Conservation (phyloP, 2,113 vertebrate genomes). For the Oceanodroma tethys region DNA sequence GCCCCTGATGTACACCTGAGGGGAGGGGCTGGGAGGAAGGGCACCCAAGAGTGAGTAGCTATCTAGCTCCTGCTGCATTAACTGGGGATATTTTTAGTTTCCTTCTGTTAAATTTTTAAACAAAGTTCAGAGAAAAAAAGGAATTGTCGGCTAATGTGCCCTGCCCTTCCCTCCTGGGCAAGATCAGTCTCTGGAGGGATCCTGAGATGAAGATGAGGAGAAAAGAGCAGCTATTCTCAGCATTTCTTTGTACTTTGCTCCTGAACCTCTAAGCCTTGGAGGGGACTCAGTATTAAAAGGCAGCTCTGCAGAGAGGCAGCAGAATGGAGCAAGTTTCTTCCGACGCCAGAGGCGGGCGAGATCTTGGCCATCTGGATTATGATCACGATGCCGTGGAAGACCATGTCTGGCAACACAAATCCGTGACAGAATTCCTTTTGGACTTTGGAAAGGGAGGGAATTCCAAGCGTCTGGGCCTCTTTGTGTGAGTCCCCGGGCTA, state of each 20-base stretch:
- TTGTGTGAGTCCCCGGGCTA: not conserved
- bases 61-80: slow-evolving; percentile 52
- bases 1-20: not conserved
- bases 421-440: not conserved
- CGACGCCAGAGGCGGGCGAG: not conserved
- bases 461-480: not conserved
- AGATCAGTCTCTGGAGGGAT: slow-evolving; percentile 38
- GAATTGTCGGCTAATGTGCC: slow-evolving; percentile 51
- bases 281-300: not conserved
- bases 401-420: not conserved
- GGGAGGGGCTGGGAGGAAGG: not conserved
- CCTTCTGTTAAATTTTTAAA: slow-evolving; percentile 70
- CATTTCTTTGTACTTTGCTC: slow-evolving; percentile 49
- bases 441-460: not conserved
- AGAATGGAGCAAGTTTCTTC: slow-evolving; percentile 4
- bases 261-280: slow-evolving; percentile 2
- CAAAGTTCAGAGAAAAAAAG: slow-evolving; percentile 45
- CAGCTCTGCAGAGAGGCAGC: slow-evolving; percentile 26
- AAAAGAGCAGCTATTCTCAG: slow-evolving; percentile 57
- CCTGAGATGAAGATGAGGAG: slow-evolving; percentile 47
- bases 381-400: not conserved
- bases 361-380: slow-evolving; percentile 41
- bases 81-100: slow-evolving; percentile 66
- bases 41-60: slow-evolving; percentile 4
- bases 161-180: slow-evolving; percentile 39